Percentiles rank a stretch among this genome's conserved stretches.
Conservation (phyloP, 2,113 vertebrate species). For the Orthonyx spaldingii region DNA sequence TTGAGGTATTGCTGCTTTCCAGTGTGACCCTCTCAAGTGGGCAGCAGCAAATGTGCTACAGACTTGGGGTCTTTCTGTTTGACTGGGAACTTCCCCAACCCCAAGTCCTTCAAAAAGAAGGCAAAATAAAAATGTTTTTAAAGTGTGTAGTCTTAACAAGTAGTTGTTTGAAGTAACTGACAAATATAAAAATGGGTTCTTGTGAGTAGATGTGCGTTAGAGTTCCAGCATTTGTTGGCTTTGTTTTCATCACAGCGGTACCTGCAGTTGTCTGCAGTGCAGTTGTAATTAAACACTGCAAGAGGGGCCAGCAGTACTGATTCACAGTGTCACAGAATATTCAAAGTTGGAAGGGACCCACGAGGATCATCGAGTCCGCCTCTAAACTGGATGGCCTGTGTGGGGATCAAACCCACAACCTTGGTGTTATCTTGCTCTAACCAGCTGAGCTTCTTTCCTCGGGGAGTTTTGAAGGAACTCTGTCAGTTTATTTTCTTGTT, state of each 20-base stretch:
- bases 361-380: fast-evolving
- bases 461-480: background rate
- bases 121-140: background rate
- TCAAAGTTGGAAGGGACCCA: background rate
- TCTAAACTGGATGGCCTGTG: fast-evolving
- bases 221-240: background rate
- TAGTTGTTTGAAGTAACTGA: background rate
- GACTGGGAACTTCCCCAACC: background rate
- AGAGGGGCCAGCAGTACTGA: fast-evolving
- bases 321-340: fast-evolving
- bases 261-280: background rate
- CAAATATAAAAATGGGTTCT: fast-evolving
- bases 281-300: background rate
- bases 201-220: background rate
- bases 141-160: background rate
- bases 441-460: background rate
- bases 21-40: background rate
- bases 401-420: fast-evolving
- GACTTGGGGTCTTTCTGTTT: background rate
- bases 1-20: background rate
- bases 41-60: background rate
- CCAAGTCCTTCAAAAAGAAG: background rate
- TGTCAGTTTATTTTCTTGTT: fast-evolving
- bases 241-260: fast-evolving
- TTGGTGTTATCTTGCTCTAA: fast-evolving